A percentile compares a stretch with the other conserved stretches of the same genome.
These are phyloP conservation scores for Macropis europaea DNA, from an alignment of 2,888 invertebrate species.

Conservation along the genomic window DNA sequence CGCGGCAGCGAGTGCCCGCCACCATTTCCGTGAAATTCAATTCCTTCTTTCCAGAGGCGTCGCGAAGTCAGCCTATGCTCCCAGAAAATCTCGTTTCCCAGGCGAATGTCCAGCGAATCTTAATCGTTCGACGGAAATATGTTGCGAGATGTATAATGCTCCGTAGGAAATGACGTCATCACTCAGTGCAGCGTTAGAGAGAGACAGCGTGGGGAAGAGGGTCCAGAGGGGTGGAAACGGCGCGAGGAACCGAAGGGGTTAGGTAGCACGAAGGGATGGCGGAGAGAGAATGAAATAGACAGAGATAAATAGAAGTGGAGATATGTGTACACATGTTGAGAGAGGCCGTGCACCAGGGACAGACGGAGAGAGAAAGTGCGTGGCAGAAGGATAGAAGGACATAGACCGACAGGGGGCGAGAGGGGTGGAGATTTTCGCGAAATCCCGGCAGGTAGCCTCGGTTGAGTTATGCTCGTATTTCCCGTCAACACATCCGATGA, in stretches of 20 bases:
- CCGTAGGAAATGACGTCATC: conserved; percentile 78
- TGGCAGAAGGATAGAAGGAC: conserved; percentile 4
- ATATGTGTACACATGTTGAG: conserved; percentile 14
- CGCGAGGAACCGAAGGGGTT: conserved; percentile 36
- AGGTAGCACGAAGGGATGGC: background rate
- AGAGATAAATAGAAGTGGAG: conserved; percentile 44
- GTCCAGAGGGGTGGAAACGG: conserved; percentile 24
- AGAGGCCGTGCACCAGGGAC: conserved; percentile 14
- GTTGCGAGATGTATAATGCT: conserved; percentile 71
- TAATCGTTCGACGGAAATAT: conserved; percentile 74
- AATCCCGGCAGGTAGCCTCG: conserved; percentile 71
- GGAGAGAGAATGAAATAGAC: conserved; percentile 33
- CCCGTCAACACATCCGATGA: conserved; percentile 79
- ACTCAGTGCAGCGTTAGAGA: conserved; percentile 70
- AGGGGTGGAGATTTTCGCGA: conserved; percentile 72
- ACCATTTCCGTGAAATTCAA: background rate
- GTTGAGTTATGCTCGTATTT: conserved; percentile 79
- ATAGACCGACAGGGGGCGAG: conserved; percentile 34
- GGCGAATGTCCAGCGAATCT: conserved; percentile 63
- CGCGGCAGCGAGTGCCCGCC: background rate
- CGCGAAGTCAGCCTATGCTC: too few relatives aligned
- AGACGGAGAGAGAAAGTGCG: conserved; percentile 35
- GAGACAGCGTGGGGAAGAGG: conserved; percentile 53
- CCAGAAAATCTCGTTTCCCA: conserved; percentile 59
- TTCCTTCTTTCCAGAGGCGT: background rate